Evolutionary conservation across 2,888 invertebrate species (phyloP).

Genomic region (Argyra leucocephala): DNA sequence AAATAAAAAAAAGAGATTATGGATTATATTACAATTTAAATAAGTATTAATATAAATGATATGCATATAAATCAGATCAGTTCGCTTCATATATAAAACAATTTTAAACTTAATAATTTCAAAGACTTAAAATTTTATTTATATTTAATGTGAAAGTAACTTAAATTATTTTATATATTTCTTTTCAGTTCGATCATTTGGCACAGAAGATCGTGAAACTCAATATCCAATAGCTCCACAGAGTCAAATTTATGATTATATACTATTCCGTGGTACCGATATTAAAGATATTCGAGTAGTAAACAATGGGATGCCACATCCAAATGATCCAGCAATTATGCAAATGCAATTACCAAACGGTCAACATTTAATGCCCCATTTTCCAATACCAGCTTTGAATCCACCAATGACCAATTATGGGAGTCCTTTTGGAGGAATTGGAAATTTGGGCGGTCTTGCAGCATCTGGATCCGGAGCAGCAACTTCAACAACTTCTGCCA

Average conservation of each 20-base stretch:
- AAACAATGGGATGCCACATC: constrained; percentile 72
- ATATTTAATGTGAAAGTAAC: constrained; percentile 8
- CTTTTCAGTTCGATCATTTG: constrained; percentile 88
- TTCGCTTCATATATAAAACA: too few relatives aligned
- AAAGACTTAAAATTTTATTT: too few relatives aligned
- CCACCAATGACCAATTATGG: constrained; percentile 43
- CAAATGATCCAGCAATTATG: constrained; percentile 98
- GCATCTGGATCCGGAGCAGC: constrained; percentile 32
- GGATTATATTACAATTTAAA: too few relatives aligned
- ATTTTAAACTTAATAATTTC: too few relatives aligned
- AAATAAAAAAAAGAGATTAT: too few relatives aligned
- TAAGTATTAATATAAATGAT: too few relatives aligned
- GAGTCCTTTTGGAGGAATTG: constrained; percentile 41
- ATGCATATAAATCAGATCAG: too few relatives aligned
- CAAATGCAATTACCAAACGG: constrained; percentile 68
- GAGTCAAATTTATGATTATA: constrained; percentile 97
- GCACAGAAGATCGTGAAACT: constrained; percentile 95
- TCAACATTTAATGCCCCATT: constrained; percentile 57
- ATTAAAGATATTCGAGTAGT: constrained; percentile 98
- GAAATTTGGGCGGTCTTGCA: constrained; percentile 43
- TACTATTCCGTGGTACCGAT: constrained; percentile 94
- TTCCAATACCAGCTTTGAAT: constrained; percentile 60
- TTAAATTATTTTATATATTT: constrained; percentile 19
- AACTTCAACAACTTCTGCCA: constrained; percentile 21
- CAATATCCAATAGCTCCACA: constrained; percentile 92